Evolutionary conservation across 2,797 vertebrate genomes (phyloP).

Genomic region (Varecia variegata): DNA sequence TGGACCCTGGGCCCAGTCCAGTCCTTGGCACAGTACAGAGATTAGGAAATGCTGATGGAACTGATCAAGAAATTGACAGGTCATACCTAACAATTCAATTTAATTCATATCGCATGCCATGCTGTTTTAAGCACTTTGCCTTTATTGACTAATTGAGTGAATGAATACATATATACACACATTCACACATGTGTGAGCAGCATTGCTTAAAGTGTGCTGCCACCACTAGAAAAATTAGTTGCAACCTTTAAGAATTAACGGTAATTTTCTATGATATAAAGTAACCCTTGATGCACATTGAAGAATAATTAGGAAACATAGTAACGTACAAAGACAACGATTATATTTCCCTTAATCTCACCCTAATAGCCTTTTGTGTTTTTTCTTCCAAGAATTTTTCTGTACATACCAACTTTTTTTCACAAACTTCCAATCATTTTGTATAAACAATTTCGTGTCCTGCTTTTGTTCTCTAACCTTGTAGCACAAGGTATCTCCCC

Average conservation of each 20-base stretch:
- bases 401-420: neutral
- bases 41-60: neutral
- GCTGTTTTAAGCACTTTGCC: neutral
- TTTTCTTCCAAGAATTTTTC: neutral
- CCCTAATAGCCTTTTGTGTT: neutral
- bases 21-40: neutral
- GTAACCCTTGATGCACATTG: neutral
- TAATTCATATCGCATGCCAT: neutral
- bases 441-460: slow-evolving; percentile 11
- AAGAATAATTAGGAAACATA: neutral
- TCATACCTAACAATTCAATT: neutral
- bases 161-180: neutral
- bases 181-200: neutral
- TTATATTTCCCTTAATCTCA: neutral
- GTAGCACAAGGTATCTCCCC: slow-evolving; percentile 36
- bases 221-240: neutral
- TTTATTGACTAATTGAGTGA: neutral
- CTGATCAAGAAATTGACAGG: neutral
- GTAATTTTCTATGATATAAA: neutral
- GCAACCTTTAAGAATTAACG: neutral
- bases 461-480: slow-evolving; percentile 54
- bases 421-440: slow-evolving; percentile 30
- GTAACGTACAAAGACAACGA: neutral
- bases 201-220: neutral
- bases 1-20: neutral